These are phyloP conservation scores for Vulpes lagopus DNA, from an alignment of 2,113 vertebrate genomes.

Conservation along the genomic window DNA sequence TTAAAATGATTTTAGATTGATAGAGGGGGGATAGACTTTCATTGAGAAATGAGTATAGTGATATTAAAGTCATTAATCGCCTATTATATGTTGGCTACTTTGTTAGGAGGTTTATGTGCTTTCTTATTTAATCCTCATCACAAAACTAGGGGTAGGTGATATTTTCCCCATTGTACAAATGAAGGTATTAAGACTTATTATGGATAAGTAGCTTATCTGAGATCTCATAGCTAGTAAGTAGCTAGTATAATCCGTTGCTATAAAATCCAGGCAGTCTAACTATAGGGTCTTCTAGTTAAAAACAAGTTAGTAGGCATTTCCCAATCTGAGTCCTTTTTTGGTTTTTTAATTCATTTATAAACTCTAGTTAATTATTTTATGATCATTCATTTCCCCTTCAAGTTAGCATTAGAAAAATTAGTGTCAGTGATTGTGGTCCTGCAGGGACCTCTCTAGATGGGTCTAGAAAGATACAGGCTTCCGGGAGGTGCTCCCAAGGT, in stretches of 20 bases:
- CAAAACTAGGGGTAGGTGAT: background rate
- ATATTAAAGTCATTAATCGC: background rate
- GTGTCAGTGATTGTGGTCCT: background rate
- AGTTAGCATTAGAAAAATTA: background rate
- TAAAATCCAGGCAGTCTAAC: background rate
- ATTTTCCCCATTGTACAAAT: background rate
- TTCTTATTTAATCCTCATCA: background rate
- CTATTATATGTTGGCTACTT: background rate
- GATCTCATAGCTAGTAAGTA: background rate
- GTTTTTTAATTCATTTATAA: background rate
- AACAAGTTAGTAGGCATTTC: background rate
- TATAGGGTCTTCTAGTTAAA: background rate
- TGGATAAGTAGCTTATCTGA: background rate
- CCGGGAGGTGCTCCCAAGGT: background rate
- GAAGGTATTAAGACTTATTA: background rate
- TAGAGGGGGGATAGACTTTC: background rate
- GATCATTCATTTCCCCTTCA: background rate
- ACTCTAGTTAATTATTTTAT: background rate
- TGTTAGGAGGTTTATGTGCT: background rate
- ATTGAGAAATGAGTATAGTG: background rate
- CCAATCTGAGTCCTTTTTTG: background rate
- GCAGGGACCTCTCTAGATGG: background rate
- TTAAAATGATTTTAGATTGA: conserved; percentile 10
- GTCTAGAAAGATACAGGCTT: background rate
- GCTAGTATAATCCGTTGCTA: background rate